Conservation (phyloP, 2,797 vertebrate genomes). For the Phrynocephalus vlangalii region DNA sequence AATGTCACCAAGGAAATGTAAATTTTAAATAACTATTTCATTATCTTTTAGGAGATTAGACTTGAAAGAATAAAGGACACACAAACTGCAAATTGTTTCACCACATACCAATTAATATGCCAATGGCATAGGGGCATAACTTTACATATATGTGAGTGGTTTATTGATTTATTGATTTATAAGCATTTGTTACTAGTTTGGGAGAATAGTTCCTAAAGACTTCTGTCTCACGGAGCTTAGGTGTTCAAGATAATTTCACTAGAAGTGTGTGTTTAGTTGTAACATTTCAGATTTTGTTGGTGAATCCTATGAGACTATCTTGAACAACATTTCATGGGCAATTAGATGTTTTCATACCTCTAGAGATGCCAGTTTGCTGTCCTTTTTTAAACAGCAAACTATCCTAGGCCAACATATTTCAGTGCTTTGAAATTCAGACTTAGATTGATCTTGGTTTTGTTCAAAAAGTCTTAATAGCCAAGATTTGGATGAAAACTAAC, state of each 20-base stretch:
- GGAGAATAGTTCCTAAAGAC: not conserved
- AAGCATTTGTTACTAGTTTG: not conserved
- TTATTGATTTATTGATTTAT: not conserved
- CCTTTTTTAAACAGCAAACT: not conserved
- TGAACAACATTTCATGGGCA: too few species aligned
- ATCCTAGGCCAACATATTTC: not conserved
- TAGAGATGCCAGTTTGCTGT: not conserved
- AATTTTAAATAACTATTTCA: slow-evolving; percentile 3
- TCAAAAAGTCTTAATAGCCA: too few species aligned
- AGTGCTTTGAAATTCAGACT: not conserved
- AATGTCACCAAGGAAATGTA: not conserved
- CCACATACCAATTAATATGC: not conserved
- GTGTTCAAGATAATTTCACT: not conserved
- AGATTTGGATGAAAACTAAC: not conserved
- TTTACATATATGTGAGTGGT: not conserved
- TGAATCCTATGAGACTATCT: not conserved
- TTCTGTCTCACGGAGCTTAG: too few species aligned
- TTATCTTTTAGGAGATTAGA: slow-evolving; percentile 2
- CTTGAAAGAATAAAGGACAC: not conserved
- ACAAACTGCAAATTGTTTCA: not conserved
- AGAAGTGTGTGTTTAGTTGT: not conserved
- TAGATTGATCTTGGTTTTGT: too few species aligned
- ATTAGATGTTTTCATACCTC: too few species aligned
- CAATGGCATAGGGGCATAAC: not conserved
- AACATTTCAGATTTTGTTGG: not conserved